A percentile compares a stretch with the other conserved stretches of the same genome.
phyloP scores from a whole-genome alignment of 2,113 vertebrate species.

The Oryzias celebensis region DNA sequence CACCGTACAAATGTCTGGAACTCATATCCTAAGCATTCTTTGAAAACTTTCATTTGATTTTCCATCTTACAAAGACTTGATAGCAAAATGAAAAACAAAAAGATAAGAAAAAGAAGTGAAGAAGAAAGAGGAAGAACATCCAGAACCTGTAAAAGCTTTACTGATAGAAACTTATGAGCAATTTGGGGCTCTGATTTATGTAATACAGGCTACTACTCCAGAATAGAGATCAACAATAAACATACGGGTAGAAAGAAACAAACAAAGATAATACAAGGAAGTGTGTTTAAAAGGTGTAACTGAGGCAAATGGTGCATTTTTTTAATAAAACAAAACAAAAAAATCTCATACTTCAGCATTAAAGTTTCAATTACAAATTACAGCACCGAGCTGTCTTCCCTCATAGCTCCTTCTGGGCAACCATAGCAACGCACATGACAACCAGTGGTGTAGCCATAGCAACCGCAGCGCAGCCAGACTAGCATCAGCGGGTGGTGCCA shows the following conservation, averaged over 20 bases:
- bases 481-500: constrained; percentile 55
- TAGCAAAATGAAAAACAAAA: background rate
- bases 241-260: no score
- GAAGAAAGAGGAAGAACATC: background rate
- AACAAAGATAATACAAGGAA: no score
- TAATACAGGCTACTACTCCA: constrained; percentile 18
- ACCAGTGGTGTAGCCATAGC: constrained; percentile 35
- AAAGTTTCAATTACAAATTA: background rate
- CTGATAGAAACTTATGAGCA: constrained; percentile 26
- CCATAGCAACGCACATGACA: constrained; percentile 52
- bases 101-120: background rate
- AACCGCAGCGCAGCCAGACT: constrained; percentile 40
- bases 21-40: no score
- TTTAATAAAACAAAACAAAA: background rate
- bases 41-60: no score
- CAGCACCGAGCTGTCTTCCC: background rate
- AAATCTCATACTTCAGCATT: background rate
- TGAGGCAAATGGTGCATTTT: no score
- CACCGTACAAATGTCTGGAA: no score
- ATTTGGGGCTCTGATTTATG: constrained; percentile 30
- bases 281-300: no score
- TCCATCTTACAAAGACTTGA: no score
- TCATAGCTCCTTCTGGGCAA: constrained; percentile 20
- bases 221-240: background rate
- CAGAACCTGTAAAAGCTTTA: constrained; percentile 11